Percentiles rank a stretch among this genome's conserved stretches.
phyloP scores from a whole-genome alignment of 2,113 vertebrate species.

The Paradisaea rubra region DNA sequence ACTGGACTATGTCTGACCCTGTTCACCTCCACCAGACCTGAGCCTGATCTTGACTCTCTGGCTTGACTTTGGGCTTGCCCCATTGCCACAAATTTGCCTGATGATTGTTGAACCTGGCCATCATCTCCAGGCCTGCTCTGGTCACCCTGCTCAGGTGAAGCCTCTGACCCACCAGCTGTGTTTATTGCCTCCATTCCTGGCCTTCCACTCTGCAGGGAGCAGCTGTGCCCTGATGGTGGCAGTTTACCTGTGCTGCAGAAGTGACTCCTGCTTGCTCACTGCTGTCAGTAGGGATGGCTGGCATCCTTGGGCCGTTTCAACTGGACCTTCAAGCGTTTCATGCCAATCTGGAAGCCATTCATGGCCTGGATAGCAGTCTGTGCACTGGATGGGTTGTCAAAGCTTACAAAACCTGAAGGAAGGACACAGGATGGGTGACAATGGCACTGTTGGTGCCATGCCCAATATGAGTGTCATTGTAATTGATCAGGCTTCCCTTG shows the following conservation, averaged over 20 bases:
- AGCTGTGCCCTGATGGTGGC: not conserved
- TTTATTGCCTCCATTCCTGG: not conserved
- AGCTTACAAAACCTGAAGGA: slow-evolving; percentile 92
- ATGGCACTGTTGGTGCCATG: not conserved
- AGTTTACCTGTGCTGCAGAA: slow-evolving; percentile 82
- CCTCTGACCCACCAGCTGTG: not conserved
- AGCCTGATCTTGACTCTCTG: not conserved
- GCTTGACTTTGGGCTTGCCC: not conserved
- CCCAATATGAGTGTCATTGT: rapidly evolving
- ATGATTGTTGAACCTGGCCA: not conserved
- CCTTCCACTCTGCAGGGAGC: not conserved
- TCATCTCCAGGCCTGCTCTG: not conserved
- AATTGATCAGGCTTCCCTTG: not conserved
- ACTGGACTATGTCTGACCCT: not conserved
- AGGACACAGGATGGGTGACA: not conserved
- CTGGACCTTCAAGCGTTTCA: slow-evolving; percentile 98
- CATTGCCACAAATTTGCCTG: not conserved
- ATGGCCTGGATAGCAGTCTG: slow-evolving; percentile 97
- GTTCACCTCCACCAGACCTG: not conserved
- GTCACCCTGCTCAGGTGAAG: not conserved
- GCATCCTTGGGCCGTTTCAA: slow-evolving; percentile 96
- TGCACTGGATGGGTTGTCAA: slow-evolving; percentile 96
- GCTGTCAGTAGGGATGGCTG: slow-evolving; percentile 93
- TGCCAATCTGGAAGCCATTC: slow-evolving; percentile 98
- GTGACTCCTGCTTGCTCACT: slow-evolving; percentile 66